phyloP scores from a whole-genome alignment of 2,888 invertebrate genomes.

The Agriotes lineatus region DNA sequence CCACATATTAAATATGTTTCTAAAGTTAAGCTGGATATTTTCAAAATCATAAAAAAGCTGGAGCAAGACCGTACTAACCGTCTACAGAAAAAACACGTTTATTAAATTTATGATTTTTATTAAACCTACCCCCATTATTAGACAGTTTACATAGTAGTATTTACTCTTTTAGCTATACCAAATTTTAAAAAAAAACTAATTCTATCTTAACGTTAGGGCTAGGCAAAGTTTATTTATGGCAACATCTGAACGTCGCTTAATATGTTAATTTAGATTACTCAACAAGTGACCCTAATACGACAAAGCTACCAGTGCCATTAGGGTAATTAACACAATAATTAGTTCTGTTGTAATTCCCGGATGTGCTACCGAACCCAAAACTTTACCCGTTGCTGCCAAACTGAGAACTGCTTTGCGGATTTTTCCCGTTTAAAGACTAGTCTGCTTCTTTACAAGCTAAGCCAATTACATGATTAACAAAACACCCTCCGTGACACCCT shows the following conservation, averaged over 20 bases:
- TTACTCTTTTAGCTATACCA: too few species aligned
- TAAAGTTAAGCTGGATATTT: too few species aligned
- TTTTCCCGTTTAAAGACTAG: background rate
- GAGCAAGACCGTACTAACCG: too few species aligned
- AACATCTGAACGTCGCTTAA: slow-evolving; percentile 12
- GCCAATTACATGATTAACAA: background rate
- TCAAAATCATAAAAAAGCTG: too few species aligned
- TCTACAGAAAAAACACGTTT: too few species aligned
- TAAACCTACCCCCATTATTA: too few species aligned
- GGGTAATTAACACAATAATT: slow-evolving; percentile 35
- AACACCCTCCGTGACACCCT: background rate
- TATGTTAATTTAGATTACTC: slow-evolving; percentile 33
- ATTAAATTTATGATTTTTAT: too few species aligned
- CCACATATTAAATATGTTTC: too few species aligned
- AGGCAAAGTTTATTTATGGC: too few species aligned
- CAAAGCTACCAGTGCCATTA: slow-evolving; percentile 29
- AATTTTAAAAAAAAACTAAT: too few species aligned
- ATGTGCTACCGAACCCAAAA: slow-evolving; percentile 10
- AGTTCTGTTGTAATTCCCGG: slow-evolving; percentile 24
- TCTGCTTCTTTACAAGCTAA: background rate
- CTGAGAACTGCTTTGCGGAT: background rate
- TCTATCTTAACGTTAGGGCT: too few species aligned
- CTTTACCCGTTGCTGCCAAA: background rate
- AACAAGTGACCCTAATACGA: slow-evolving; percentile 32
- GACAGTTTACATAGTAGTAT: too few species aligned